Conservation (phyloP, 2,888 invertebrate genomes). For the Cetonia aurata region DNA sequence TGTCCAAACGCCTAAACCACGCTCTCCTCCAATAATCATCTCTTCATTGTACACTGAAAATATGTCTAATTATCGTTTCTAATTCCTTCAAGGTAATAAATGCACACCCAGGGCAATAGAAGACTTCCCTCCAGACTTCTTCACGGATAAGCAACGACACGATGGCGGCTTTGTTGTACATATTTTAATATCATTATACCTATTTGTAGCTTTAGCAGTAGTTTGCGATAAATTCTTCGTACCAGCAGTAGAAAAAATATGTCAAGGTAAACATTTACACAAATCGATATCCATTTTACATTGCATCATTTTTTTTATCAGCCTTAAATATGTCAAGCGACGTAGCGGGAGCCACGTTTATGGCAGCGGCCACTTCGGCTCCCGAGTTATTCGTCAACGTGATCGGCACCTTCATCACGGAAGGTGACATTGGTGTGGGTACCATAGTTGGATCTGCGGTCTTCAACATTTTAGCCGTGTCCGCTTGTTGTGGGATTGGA, state of each 20-base stretch:
- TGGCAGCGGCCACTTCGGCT: slow-evolving; percentile 91
- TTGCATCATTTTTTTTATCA: slow-evolving; percentile 59
- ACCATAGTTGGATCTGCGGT: slow-evolving; percentile 85
- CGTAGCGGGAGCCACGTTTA: slow-evolving; percentile 91
- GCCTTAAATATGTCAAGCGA: slow-evolving; percentile 79
- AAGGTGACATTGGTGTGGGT: slow-evolving; percentile 83
- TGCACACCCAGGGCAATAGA: slow-evolving; percentile 89
- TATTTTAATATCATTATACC: slow-evolving; percentile 83
- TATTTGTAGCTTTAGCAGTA: slow-evolving; percentile 86
- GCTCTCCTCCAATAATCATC: too few species aligned
- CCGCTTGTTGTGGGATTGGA: slow-evolving; percentile 80
- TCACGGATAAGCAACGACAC: slow-evolving; percentile 81
- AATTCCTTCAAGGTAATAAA: slow-evolving; percentile 67
- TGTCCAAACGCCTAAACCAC: too few species aligned
- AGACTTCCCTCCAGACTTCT: slow-evolving; percentile 87
- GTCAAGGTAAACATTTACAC: slow-evolving; percentile 77
- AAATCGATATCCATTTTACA: neutral
- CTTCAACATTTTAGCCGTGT: slow-evolving; percentile 83
- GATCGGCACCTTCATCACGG: slow-evolving; percentile 84
- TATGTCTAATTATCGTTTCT: too few species aligned
- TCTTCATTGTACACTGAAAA: too few species aligned
- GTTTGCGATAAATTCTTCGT: slow-evolving; percentile 97
- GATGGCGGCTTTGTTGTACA: slow-evolving; percentile 87
- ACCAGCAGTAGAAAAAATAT: slow-evolving; percentile 91
- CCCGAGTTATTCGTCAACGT: slow-evolving; percentile 91